phyloP scores from a whole-genome alignment of 1,140 invertebrate species.

The Drosophila lacteicornis region DNA sequence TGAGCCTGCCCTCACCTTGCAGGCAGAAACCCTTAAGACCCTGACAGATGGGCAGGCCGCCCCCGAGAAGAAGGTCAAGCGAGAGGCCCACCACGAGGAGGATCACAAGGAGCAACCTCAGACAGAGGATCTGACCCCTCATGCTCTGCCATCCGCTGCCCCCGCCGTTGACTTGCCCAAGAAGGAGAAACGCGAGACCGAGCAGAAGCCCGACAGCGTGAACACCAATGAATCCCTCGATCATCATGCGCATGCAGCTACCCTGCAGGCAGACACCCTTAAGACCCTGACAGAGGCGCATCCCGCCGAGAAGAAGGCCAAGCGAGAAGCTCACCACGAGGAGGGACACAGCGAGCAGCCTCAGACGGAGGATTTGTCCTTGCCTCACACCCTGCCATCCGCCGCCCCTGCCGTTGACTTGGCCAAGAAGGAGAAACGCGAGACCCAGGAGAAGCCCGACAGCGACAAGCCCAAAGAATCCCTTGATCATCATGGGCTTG shows the following conservation, averaged over 20 bases:
- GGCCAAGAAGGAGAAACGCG: slow-evolving; percentile 22
- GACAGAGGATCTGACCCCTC: background rate
- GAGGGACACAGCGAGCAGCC: slow-evolving; percentile 16
- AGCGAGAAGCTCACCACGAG: slow-evolving; percentile 24
- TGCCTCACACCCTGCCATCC: slow-evolving; percentile 1
- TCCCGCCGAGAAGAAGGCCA: background rate
- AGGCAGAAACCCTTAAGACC: background rate
- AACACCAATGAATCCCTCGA: slow-evolving; percentile 12
- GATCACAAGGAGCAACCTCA: slow-evolving; percentile 16
- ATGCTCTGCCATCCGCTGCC: slow-evolving; percentile 3
- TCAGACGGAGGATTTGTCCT: background rate
- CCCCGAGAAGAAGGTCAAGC: slow-evolving; percentile 5
- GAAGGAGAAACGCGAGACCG: slow-evolving; percentile 30
- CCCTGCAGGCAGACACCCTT: background rate
- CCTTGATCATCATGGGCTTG: background rate
- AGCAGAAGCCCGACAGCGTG: slow-evolving; percentile 24
- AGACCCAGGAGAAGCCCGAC: slow-evolving; percentile 30
- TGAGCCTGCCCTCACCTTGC: background rate
- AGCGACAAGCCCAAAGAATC: slow-evolving; percentile 16
- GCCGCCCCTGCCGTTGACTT: background rate
- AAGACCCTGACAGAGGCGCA: too few relatives aligned
- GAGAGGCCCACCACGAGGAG: slow-evolving; percentile 19
- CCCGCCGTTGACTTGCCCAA: background rate
- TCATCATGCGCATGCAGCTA: background rate
- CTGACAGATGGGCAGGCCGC: background rate